Base-by-base conservation (phyloP, 2,797 vertebrate species). In the Ficedula albicollis region DNA sequence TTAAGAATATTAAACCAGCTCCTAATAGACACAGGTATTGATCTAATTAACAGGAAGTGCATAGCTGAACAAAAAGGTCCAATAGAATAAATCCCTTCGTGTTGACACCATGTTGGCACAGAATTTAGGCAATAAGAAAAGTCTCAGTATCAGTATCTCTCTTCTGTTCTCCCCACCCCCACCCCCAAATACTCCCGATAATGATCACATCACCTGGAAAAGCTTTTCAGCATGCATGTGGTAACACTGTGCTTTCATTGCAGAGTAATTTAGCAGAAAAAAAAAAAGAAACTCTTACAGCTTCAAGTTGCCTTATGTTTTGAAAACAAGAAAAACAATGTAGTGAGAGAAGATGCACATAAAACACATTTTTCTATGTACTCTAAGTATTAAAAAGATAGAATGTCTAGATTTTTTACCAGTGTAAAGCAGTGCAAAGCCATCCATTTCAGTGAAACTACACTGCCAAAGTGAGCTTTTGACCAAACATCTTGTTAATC, bases 41-140 rank as follows among this genome's bases (percentile, higher is more conserved):
- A 96, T 96, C 84, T 83, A 90, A 92, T 96, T 94, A 96, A 68
- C 89, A 94, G 84, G 75, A 96, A 96, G 56, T 93, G 67, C 93
- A 84, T 18, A 80, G 88, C 56, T 83, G 84, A 93, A 70, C 4
- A 6, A 83, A 93, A 90, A 60, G 49, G 30, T 90, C 60, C 1
- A 1, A 39, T 30, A 25, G 72, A 94, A 96, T 93, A 96, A 96
- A 96, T 96, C 84, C 22, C 11, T 36, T 89, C 7, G 4, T 77
- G 36, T 54, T 87, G 93, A 87, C 86, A 83, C 10, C 30, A 6
- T 25, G 34, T 77, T 96, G 95, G 94, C 93, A 48, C 44, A 85
- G 54, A 76, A 77, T 74, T 58, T 46, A 79, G 49, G 60, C 25
- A 64, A 4, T 51, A 54, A 54, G 7, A 11, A 87, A 70, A 51